These are phyloP conservation scores for Ophion slaviceki DNA, from an alignment of 2,888 invertebrate genomes.

Conservation along the genomic window DNA sequence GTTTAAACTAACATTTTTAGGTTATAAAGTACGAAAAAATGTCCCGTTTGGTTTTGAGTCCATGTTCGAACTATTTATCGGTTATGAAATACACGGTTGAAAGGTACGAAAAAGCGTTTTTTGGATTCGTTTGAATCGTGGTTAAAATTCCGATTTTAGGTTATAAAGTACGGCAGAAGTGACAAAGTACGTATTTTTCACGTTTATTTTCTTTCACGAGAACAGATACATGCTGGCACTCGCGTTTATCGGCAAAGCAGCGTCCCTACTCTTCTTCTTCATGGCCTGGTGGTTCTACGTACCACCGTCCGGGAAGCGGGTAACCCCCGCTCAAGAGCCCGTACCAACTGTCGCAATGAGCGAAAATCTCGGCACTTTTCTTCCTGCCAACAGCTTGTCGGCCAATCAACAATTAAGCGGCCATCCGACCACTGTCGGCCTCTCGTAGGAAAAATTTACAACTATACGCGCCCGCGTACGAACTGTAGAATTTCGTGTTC, in stretches of 20 bases:
- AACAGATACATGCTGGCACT: conserved; percentile 89
- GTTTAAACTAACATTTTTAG: no score
- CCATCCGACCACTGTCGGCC: conserved; percentile 39
- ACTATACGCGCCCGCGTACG: not conserved
- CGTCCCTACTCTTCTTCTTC: conserved; percentile 90
- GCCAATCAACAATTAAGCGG: conserved; percentile 30
- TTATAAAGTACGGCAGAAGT: not conserved
- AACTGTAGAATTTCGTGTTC: not conserved
- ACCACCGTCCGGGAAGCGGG: conserved; percentile 81
- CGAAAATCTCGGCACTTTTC: conserved; percentile 62
- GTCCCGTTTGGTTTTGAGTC: not conserved
- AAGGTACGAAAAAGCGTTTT: no score
- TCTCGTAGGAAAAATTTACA: conserved; percentile 29
- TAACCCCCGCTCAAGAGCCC: conserved; percentile 70
- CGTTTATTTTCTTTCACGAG: conserved; percentile 67
- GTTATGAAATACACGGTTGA: no score
- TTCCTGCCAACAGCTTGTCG: not conserved
- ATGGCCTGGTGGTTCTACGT: conserved; percentile 91
- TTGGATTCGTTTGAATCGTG: not conserved
- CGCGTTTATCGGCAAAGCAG: conserved; percentile 89
- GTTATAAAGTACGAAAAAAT: not conserved
- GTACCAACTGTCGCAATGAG: conserved; percentile 71
- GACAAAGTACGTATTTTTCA: not conserved
- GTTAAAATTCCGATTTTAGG: not conserved
- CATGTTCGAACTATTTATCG: no score